A percentile compares a stretch with the other conserved stretches of the same genome.
Evolutionary conservation across 2,113 vertebrate species (phyloP).

Genomic region (Neolamprologus sp.): DNA sequence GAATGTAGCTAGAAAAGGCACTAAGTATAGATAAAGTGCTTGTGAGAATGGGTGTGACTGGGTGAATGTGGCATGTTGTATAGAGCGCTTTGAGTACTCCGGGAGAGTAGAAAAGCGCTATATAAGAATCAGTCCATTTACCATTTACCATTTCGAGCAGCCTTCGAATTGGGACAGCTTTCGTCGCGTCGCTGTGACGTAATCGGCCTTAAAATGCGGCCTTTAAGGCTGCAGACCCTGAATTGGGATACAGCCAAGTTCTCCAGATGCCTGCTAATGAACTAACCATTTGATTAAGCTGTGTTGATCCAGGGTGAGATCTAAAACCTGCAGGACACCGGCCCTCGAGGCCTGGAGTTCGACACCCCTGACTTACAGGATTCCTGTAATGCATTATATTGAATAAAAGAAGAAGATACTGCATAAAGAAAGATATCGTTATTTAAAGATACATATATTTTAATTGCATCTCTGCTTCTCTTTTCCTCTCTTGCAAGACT

Average conservation of each 20-base stretch:
- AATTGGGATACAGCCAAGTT: not conserved
- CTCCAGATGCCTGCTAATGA: not conserved
- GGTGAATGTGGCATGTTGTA: too few species aligned
- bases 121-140: too few species aligned
- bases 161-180: too few species aligned
- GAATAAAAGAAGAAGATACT: not conserved
- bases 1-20: too few species aligned
- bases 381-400: not conserved
- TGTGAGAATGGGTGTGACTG: too few species aligned
- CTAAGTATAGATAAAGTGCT: too few species aligned
- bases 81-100: too few species aligned
- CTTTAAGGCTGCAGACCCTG: too few species aligned
- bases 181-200: too few species aligned
- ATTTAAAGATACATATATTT: not conserved
- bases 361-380: not conserved
- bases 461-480: not conserved
- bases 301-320: accelerated
- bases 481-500: slow-evolving; percentile 18
- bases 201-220: too few species aligned
- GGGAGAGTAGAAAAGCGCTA: too few species aligned
- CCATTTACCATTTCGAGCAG: too few species aligned
- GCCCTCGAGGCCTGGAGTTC: not conserved
- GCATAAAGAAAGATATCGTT: not conserved
- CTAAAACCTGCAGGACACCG: not conserved
- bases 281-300: not conserved